Evolutionary conservation across 1,140 invertebrate species (phyloP).

Genomic region (Bathynomus jamesi): DNA sequence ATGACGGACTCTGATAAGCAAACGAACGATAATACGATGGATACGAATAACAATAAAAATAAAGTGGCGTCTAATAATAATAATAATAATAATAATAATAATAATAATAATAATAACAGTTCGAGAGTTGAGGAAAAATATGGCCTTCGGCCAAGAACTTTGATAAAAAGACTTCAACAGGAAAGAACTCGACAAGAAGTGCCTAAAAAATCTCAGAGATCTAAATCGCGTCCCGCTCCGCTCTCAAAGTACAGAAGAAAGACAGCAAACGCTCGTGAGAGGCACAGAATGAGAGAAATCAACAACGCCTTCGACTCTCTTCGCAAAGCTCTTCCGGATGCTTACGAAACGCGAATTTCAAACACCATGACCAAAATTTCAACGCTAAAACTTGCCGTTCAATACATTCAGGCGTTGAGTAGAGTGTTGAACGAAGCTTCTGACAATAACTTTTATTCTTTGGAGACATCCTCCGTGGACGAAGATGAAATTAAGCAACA

Average conservation of each 20-base stretch:
- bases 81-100: not conserved
- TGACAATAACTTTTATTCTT: not conserved
- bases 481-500: not conserved
- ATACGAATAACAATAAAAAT: not conserved
- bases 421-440: constrained; percentile 43
- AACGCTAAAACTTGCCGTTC: constrained; percentile 71
- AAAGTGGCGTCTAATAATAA: not conserved
- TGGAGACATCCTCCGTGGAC: not conserved
- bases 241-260: constrained; percentile 67
- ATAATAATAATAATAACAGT: not conserved
- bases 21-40: not conserved
- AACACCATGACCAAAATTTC: constrained; percentile 83
- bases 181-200: constrained; percentile 9
- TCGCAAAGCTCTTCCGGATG: constrained; percentile 60
- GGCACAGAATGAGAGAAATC: constrained; percentile 76
- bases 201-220: not conserved
- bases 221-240: constrained; percentile 22
- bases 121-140: not conserved
- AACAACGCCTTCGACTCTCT: constrained; percentile 72
- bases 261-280: constrained; percentile 77
- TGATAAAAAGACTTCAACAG: not conserved
- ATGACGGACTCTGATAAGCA: not conserved
- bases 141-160: constrained; percentile 10
- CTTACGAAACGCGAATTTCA: constrained; percentile 38
- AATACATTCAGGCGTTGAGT: constrained; percentile 65